These are phyloP conservation scores for Cephus rjabovi DNA, from an alignment of 2,888 invertebrate genomes.

Conservation along the genomic window DNA sequence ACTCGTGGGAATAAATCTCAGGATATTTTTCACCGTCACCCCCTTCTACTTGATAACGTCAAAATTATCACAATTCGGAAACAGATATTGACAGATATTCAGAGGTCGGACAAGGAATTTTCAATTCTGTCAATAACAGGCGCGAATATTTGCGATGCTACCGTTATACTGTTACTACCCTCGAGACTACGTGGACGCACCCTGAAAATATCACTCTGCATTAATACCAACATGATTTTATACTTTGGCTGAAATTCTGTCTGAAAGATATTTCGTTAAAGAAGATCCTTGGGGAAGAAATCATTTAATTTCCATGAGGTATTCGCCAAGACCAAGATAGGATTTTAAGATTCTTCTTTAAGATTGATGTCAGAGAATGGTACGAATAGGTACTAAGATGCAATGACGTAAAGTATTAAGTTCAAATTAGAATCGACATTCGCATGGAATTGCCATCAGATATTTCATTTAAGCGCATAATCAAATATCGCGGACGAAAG, in stretches of 20 bases:
- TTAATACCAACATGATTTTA: constrained; percentile 43
- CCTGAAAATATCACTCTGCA: constrained; percentile 26
- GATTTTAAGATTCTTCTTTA: background rate
- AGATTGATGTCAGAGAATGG: background rate
- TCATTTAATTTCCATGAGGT: background rate
- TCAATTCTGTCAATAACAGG: constrained; percentile 23
- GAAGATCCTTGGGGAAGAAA: background rate
- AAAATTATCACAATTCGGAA: background rate
- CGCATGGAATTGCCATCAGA: background rate
- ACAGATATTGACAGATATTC: constrained; percentile 1
- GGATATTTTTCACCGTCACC: background rate
- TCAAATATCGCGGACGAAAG: background rate
- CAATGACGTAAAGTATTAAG: background rate
- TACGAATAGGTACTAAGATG: background rate
- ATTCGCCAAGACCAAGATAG: background rate
- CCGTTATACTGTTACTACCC: background rate
- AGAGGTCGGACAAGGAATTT: background rate
- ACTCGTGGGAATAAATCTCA: background rate
- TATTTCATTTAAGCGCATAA: background rate
- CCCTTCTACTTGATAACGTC: background rate
- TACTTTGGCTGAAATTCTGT: constrained; percentile 43
- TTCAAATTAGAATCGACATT: background rate
- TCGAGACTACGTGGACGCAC: background rate
- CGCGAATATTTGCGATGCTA: constrained; percentile 20
- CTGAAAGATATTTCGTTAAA: background rate